Conservation (phyloP, 2,797 vertebrate species). For the Ctenosaura bakeri region DNA sequence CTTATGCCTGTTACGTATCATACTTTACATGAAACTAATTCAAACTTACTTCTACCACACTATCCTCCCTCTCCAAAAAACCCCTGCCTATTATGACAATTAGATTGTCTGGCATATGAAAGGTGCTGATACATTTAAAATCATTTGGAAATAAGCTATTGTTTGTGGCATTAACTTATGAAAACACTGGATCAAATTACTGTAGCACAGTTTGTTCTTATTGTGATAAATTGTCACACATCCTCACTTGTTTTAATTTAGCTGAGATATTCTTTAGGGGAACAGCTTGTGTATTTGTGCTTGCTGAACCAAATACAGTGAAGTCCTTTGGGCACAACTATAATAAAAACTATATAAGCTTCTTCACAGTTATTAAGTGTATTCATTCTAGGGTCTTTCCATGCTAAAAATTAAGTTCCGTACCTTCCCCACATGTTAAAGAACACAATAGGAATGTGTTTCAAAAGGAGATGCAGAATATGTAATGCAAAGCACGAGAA, state of each 20-base stretch:
- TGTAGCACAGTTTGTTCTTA: constrained; percentile 12
- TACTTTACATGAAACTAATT: neutral
- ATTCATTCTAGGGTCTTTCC: constrained; percentile 28
- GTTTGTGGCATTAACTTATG: constrained; percentile 15
- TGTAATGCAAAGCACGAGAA: neutral
- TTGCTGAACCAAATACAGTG: constrained; percentile 23
- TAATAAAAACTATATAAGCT: constrained; percentile 31
- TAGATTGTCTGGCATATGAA: constrained; percentile 2
- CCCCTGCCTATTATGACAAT: neutral
- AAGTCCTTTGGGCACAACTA: constrained; percentile 30
- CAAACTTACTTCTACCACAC: neutral
- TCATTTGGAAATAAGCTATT: constrained; percentile 27
- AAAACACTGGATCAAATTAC: constrained; percentile 25
- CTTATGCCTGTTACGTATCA: too few relatives aligned
- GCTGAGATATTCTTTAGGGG: constrained; percentile 24
- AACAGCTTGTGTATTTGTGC: constrained; percentile 17
- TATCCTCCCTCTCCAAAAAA: neutral
- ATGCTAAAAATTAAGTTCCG: neutral
- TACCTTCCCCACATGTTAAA: neutral
- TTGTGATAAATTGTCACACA: constrained; percentile 41
- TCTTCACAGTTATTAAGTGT: constrained; percentile 37
- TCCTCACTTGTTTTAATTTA: constrained; percentile 43
- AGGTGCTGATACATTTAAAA: constrained; percentile 18
- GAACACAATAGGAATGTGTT: neutral
- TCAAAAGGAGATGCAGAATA: neutral